Conservation (phyloP, 1,140 invertebrate species). For the Drosophila pachea region DNA sequence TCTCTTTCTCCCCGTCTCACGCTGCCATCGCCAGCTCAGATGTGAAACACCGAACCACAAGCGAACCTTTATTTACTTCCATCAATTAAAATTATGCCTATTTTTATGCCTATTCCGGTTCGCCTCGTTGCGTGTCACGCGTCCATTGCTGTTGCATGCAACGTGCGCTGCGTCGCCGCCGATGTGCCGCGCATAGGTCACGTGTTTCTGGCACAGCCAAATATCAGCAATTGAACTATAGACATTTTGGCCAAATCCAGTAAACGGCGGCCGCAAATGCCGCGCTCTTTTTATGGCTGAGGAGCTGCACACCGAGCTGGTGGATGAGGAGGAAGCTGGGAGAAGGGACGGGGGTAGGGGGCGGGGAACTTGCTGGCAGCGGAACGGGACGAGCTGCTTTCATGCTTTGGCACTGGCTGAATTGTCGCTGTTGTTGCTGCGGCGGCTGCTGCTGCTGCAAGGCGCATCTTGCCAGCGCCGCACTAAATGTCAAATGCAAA, state of each 20-base stretch:
- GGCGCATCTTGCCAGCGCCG: conserved; percentile 55
- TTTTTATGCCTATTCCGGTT: neutral
- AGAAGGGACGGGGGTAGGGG: neutral
- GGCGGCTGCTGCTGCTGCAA: conserved; percentile 11
- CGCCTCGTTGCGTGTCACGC: conserved; percentile 23
- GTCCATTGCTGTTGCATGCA: conserved; percentile 21
- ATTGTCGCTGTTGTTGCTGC: conserved; percentile 20
- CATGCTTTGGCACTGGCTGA: conserved; percentile 20
- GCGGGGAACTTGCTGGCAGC: no score
- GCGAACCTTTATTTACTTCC: neutral
- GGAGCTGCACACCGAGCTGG: neutral
- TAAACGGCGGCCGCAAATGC: conserved; percentile 65
- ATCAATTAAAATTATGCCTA: neutral
- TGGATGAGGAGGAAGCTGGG: no score
- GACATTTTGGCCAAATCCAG: conserved; percentile 74
- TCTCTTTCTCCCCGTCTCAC: neutral
- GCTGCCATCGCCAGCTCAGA: neutral
- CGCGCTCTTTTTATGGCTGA: conserved; percentile 44
- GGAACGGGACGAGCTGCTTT: conserved; percentile 25
- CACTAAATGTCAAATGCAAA: conserved; percentile 73
- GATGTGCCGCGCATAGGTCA: conserved; percentile 56
- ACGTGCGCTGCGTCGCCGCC: conserved; percentile 12
- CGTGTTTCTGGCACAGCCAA: conserved; percentile 65
- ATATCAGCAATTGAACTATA: conserved; percentile 77
- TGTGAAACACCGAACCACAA: neutral